phyloP scores from a whole-genome alignment of 2,797 vertebrate species.

The Sebastes vulpes region DNA sequence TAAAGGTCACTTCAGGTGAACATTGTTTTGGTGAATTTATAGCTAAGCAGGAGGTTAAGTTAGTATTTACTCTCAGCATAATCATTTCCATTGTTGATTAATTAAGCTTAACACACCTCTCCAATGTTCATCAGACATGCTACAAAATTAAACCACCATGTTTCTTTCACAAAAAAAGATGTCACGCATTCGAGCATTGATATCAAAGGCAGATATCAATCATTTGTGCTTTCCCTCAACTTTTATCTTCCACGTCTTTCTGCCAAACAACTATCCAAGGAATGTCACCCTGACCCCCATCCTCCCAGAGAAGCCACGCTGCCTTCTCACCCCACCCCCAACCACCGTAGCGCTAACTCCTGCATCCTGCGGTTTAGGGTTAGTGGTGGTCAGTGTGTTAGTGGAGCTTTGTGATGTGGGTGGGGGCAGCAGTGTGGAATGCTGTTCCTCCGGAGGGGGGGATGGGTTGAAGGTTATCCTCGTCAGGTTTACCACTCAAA shows the following conservation, averaged over 20 bases:
- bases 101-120: background rate
- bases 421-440: slow-evolving; percentile 80
- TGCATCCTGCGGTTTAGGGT: slow-evolving; percentile 81
- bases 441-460: slow-evolving; percentile 69
- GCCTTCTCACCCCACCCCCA: slow-evolving; percentile 78
- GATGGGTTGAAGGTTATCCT: slow-evolving; percentile 73
- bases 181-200: background rate
- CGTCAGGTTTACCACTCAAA: slow-evolving; percentile 78
- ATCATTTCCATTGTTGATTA: background rate
- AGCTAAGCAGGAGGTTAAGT: background rate
- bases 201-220: slow-evolving; percentile 58
- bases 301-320: slow-evolving; percentile 65
- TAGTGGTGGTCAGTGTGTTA: slow-evolving; percentile 83
- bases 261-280: slow-evolving; percentile 84
- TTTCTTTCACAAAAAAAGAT: background rate
- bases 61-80: background rate
- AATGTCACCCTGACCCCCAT: slow-evolving; percentile 81
- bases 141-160: background rate
- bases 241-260: slow-evolving; percentile 74
- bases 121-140: background rate
- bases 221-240: slow-evolving; percentile 46
- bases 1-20: slow-evolving; percentile 35
- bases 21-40: background rate
- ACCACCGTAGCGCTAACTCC: slow-evolving; percentile 50
- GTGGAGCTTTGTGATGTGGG: slow-evolving; percentile 82